Conservation (phyloP, 2,888 invertebrate species). For the Drepanosiphum platanoidis region DNA sequence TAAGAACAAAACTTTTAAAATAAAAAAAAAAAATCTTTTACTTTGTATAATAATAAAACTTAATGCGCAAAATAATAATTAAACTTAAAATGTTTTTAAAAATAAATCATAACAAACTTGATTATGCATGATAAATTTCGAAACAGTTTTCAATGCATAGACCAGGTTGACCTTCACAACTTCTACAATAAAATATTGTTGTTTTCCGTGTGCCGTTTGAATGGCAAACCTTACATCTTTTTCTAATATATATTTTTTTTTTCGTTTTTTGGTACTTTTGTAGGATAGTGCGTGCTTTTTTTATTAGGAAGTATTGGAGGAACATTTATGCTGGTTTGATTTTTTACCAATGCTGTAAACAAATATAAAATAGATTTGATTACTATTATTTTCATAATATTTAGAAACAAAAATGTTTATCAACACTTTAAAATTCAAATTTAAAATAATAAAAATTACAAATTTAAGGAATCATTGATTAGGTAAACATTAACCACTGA, state of each 20-base stretch:
- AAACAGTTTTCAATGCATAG: neutral
- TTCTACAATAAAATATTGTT: constrained; percentile 4
- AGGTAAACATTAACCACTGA: too few relatives aligned
- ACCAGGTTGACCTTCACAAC: constrained; percentile 15
- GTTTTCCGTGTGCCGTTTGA: neutral
- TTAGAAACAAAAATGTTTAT: too few relatives aligned
- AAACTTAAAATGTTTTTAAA: neutral
- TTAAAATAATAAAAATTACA: too few relatives aligned
- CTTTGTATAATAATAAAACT: neutral
- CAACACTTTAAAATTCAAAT: too few relatives aligned
- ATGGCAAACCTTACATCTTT: neutral
- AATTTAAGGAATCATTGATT: too few relatives aligned
- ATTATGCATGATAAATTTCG: neutral
- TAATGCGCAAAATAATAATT: neutral
- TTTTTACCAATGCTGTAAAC: constrained; percentile 13
- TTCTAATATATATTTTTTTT: neutral
- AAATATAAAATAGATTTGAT: too few relatives aligned
- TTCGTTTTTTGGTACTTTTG: constrained; percentile 40
- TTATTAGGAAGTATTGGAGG: neutral
- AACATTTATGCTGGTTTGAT: neutral
- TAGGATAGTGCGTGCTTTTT: neutral
- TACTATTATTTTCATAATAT: too few relatives aligned
- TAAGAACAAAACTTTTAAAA: neutral
- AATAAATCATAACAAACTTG: neutral
- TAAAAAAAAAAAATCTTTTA: too few relatives aligned